phyloP scores from a whole-genome alignment of 2,888 invertebrate genomes.

The Drosophila atripex region DNA sequence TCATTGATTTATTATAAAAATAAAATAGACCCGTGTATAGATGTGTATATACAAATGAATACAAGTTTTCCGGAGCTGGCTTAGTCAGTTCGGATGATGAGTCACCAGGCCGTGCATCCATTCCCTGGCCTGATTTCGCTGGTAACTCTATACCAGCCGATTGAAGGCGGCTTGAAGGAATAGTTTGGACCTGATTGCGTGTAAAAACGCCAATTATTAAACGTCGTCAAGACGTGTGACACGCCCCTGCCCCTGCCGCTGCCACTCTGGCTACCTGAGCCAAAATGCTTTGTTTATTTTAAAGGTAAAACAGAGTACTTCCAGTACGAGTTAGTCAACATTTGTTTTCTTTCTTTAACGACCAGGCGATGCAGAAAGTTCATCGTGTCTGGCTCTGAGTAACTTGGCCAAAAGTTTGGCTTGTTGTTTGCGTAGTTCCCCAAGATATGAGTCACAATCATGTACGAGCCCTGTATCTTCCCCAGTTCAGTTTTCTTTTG shows the following conservation, averaged over 20 bases:
- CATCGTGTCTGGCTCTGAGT: conserved; percentile 4
- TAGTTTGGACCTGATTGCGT: conserved; percentile 23
- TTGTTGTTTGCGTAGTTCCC: conserved; percentile 49
- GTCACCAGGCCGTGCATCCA: conserved; percentile 9
- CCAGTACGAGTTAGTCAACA: conserved; percentile 14
- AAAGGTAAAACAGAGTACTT: conserved; percentile 36
- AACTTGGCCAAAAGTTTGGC: background rate
- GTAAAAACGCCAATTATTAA: conserved; percentile 17
- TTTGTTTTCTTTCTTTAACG: conserved; percentile 20
- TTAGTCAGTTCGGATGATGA: conserved; percentile 18
- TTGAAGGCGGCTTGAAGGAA: conserved; percentile 2
- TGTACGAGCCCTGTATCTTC: conserved; percentile 49
- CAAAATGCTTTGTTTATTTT: conserved; percentile 10
- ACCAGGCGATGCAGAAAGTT: conserved; percentile 6
- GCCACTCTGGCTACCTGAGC: conserved; percentile 45
- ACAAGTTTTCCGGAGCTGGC: conserved; percentile 9
- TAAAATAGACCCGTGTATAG: background rate
- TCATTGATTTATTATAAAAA: conserved; percentile 15
- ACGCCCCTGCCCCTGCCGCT: conserved; percentile 37
- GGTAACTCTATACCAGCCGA: conserved; percentile 13
- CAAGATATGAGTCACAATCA: conserved; percentile 54
- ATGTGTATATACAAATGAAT: background rate
- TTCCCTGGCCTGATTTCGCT: conserved; percentile 19
- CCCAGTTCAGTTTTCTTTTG: conserved; percentile 2
- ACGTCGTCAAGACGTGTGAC: conserved; percentile 14